Evolutionary conservation across 2,797 vertebrate species (phyloP).

Genomic region (Protonibea diacanthus): DNA sequence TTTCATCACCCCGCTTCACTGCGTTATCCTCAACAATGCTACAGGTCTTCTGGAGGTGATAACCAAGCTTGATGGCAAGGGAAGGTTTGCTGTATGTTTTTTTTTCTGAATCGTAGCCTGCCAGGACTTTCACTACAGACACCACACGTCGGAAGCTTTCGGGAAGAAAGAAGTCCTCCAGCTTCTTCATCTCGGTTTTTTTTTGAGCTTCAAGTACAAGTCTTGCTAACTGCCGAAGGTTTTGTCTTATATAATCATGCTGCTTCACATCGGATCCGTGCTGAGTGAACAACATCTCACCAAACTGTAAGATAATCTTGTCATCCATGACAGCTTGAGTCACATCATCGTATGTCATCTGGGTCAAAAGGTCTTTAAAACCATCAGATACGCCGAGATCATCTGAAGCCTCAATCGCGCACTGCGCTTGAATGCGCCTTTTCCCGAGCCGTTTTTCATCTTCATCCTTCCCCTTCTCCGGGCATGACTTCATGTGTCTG

Average conservation of each 20-base stretch:
- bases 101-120: slow-evolving; percentile 63
- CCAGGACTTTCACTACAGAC: slow-evolving; percentile 68
- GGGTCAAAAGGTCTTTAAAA: slow-evolving; percentile 46
- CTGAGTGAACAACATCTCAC: slow-evolving; percentile 53
- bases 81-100: slow-evolving; percentile 58
- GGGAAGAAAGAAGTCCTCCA: slow-evolving; percentile 74
- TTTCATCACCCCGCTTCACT: slow-evolving; percentile 19
- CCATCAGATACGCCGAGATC: slow-evolving; percentile 52
- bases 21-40: slow-evolving; percentile 64
- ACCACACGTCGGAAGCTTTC: slow-evolving; percentile 68
- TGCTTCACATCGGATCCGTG: slow-evolving; percentile 27
- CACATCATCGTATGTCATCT: slow-evolving; percentile 69
- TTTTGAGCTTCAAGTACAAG: slow-evolving; percentile 72
- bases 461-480: slow-evolving; percentile 34
- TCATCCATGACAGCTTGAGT: slow-evolving; percentile 62
- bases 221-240: slow-evolving; percentile 69
- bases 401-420: slow-evolving; percentile 47
- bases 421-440: slow-evolving; percentile 22
- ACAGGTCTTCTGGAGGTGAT: slow-evolving; percentile 73
- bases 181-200: slow-evolving; percentile 52
- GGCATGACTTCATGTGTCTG: slow-evolving; percentile 62
- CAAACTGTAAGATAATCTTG: slow-evolving; percentile 65
- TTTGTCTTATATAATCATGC: slow-evolving; percentile 58
- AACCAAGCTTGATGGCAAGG: slow-evolving; percentile 71
- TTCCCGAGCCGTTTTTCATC: neutral